Evolutionary conservation across 2,797 vertebrate genomes (phyloP).

Genomic region (Acanthiza pusilla): DNA sequence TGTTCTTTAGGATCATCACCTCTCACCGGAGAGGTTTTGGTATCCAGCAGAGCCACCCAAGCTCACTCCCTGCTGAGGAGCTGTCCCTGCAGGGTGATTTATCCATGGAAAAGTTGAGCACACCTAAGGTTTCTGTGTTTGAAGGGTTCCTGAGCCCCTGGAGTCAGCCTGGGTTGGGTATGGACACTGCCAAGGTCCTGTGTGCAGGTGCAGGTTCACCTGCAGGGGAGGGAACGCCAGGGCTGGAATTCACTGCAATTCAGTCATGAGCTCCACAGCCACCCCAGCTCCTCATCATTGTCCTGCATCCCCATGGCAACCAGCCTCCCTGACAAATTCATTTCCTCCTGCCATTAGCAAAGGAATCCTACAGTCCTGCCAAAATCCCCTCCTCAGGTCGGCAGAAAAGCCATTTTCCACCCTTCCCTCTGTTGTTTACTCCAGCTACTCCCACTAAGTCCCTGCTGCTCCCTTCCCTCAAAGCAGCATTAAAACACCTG

Average conservation of each 20-base stretch:
- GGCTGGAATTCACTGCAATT: background rate
- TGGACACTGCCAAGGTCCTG: background rate
- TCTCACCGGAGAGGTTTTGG: background rate
- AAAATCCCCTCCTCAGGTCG: background rate
- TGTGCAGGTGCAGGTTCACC: background rate
- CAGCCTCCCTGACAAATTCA: background rate
- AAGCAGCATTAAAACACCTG: background rate
- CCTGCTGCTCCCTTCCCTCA: background rate
- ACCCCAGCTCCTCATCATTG: background rate
- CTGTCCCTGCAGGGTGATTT: fast-evolving
- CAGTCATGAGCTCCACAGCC: fast-evolving
- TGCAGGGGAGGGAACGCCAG: background rate
- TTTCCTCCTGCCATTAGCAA: background rate
- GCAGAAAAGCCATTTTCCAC: background rate
- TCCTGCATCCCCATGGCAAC: slow-evolving; percentile 44
- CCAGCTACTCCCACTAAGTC: background rate
- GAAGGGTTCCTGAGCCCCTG: background rate
- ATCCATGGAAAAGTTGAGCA: fast-evolving
- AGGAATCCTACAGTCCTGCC: background rate
- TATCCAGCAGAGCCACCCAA: background rate
- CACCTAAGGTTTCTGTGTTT: background rate
- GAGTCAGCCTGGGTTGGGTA: fast-evolving
- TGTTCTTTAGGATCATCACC: background rate
- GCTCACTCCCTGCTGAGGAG: background rate
- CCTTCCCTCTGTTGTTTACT: background rate